Evolutionary conservation across 1,140 invertebrate species (phyloP).

Genomic region (Acromyrmex charruanus): DNA sequence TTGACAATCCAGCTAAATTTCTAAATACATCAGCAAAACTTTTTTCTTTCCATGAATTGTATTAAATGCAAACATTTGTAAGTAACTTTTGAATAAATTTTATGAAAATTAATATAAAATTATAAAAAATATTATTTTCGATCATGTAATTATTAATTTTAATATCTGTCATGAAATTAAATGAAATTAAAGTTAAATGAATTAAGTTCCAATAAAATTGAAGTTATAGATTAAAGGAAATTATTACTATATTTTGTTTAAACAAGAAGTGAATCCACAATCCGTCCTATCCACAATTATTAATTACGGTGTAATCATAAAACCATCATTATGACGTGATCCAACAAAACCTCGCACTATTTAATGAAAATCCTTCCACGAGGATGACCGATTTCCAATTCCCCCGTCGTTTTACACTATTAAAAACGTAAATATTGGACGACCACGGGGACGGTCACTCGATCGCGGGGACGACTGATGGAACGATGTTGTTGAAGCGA

Average conservation of each 20-base stretch:
- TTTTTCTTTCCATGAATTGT: too few relatives aligned
- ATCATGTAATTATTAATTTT: background rate
- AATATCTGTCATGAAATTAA: background rate
- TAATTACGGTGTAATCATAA: background rate
- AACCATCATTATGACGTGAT: conserved; percentile 1
- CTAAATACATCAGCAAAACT: too few relatives aligned
- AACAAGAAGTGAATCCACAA: background rate
- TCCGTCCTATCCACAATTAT: background rate
- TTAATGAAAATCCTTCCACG: background rate
- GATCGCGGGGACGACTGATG: background rate
- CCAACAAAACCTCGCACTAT: background rate
- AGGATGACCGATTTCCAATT: conserved; percentile 22
- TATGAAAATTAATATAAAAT: background rate
- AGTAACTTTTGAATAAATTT: conserved; percentile 7
- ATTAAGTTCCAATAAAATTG: background rate
- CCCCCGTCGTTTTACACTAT: background rate
- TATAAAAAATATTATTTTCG: background rate
- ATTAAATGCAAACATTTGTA: background rate
- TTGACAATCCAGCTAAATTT: too few relatives aligned
- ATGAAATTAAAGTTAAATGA: background rate
- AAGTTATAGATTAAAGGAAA: background rate
- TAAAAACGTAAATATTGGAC: conserved; percentile 35
- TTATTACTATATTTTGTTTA: background rate
- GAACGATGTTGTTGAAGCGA: background rate
- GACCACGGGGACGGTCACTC: background rate